phyloP scores from a whole-genome alignment of 2,888 invertebrate species.

The Melanotus villosus region DNA sequence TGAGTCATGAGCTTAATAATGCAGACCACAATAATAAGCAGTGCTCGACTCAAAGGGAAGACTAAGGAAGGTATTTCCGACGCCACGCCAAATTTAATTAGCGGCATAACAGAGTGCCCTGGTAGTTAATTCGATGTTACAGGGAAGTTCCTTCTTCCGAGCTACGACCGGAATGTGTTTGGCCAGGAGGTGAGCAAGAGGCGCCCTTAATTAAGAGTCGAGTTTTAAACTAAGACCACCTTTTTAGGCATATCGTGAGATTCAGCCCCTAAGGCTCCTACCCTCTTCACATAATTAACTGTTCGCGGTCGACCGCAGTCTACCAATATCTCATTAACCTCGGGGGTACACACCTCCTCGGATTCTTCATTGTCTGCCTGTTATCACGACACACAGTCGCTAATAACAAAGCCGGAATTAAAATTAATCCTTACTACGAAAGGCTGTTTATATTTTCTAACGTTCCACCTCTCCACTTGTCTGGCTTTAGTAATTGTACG shows the following conservation, averaged over 20 bases:
- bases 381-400: constrained; percentile 46
- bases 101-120: constrained; percentile 27
- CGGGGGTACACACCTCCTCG: constrained; percentile 60
- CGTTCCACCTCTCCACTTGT: background rate
- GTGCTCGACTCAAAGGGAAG: constrained; percentile 36
- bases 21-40: constrained; percentile 35
- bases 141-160: constrained; percentile 12
- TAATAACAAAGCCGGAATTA: constrained; percentile 41
- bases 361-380: constrained; percentile 56
- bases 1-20: constrained; percentile 48
- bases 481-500: too few species aligned
- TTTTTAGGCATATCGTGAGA: constrained; percentile 41
- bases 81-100: constrained; percentile 34
- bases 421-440: constrained; percentile 27
- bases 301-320: constrained; percentile 59
- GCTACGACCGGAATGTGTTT: constrained; percentile 7
- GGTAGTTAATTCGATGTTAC: constrained; percentile 6
- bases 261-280: constrained; percentile 53
- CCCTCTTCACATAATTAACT: constrained; percentile 64
- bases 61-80: constrained; percentile 37
- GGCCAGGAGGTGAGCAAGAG: constrained; percentile 23
- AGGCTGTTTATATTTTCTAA: background rate
- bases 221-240: constrained; percentile 46
- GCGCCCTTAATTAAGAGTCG: constrained; percentile 42
- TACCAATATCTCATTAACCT: constrained; percentile 65